Evolutionary conservation across 2,888 invertebrate species (phyloP), one percentile per base, ranked within the genome.

Genomic region (Heliconius charithonia): DNA sequence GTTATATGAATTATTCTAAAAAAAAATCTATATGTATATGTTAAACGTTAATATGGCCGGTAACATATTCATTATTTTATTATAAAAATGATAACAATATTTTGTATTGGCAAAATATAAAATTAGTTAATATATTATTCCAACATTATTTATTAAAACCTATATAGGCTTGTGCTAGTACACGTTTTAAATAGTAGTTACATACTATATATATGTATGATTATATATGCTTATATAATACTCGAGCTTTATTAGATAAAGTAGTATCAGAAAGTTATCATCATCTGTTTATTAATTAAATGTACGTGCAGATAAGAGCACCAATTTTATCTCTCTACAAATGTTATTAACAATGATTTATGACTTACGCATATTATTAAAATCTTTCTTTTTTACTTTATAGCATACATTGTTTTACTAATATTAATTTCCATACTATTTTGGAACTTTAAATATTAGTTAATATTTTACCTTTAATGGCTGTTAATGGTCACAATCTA

Each of bases 401-500:
- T 10, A 59, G 10, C 10, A n/a, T 59, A 59, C n/a, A 59, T 59
- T n/a, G 7, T 59, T 59, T 59, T n/a, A n/a, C n/a, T 59, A 9
- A 10, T 59, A 59, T 59, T 51, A 19, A 51, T 51, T 51, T 51
- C 51, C 6, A 51, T 19, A 19, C 3, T 19, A 19, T 51, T 4
- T 63, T 63, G 13, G 25, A 25, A 27, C 16, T 16, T 63, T 66
- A 10, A 22, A 22, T 10, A 37, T 32, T 10, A 37, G 12, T 41
- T 67, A 67, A 6, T 41, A 67, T 37, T 67, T 6, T 6, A 59
- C 41, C 10, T 67, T 67, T 25, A 3, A 67, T 41, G n/a, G 41
- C 16, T 69, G 69, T 69, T 67, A 37, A 67, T 37, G n/a, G 37
- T 67, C 37, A 32, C 37, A 67, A 69, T 45, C 25, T 45, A n/a